Conservation (phyloP, 2,888 invertebrate genomes). For the Pterostichus niger region DNA sequence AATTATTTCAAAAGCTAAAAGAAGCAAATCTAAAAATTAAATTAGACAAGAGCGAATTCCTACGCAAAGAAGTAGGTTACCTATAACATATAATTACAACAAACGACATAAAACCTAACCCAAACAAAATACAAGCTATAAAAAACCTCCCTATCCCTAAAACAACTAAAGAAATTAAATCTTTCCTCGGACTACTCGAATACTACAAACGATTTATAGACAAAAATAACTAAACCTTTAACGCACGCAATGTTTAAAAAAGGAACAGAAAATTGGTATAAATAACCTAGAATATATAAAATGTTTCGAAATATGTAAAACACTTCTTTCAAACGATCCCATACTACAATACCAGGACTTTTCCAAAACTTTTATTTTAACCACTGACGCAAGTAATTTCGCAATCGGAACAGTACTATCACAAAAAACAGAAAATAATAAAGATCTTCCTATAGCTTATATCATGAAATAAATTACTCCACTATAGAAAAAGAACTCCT, state of each 20-base stretch:
- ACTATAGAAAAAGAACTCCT: conserved; percentile 70
- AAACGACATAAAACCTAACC: no score
- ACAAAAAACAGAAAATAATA: conserved; percentile 67
- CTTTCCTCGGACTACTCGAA: no score
- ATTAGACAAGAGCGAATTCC: conserved; percentile 69
- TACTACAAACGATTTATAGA: no score
- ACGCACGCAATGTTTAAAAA: no score
- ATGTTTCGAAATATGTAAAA: conserved; percentile 67
- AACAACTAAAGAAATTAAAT: no score
- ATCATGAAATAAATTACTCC: conserved; percentile 67
- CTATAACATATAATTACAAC: conserved; percentile 72
- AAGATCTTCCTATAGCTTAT: conserved; percentile 58
- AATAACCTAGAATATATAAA: no score
- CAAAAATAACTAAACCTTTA: no score
- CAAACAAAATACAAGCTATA: no score
- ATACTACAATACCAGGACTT: conserved; percentile 71
- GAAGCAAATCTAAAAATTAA: conserved; percentile 69
- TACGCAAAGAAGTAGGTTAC: conserved; percentile 70
- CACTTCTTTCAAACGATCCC: conserved; percentile 67
- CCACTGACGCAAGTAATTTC: conserved; percentile 71
- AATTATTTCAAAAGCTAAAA: conserved; percentile 68
- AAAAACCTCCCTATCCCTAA: no score
- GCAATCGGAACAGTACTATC: conserved; percentile 62
- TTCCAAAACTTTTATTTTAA: conserved; percentile 70
- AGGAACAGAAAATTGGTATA: no score